Percentiles rank a stretch among this genome's conserved stretches.
These are phyloP conservation scores for Acanthurus lineatus DNA, from an alignment of 2,797 vertebrate genomes.

Conservation along the genomic window DNA sequence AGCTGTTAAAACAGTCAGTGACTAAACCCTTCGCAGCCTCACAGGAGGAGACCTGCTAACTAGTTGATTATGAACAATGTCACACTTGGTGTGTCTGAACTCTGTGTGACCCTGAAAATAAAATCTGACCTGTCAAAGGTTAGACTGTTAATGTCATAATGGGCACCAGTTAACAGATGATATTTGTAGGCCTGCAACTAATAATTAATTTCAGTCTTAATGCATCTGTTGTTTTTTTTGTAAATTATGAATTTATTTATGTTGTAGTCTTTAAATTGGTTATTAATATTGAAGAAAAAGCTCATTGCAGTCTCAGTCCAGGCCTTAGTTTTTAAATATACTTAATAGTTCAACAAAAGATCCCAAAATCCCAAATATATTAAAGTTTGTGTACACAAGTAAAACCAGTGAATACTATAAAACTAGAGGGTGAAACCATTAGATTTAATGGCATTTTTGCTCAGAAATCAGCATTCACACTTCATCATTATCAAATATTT, in stretches of 20 bases:
- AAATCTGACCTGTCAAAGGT: constrained; percentile 2
- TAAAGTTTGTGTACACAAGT: background rate
- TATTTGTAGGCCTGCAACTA: background rate
- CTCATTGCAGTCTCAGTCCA: too few relatives aligned
- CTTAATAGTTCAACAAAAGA: background rate
- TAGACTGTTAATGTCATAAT: background rate
- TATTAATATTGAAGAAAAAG: background rate
- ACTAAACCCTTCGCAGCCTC: constrained; percentile 30
- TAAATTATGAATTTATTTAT: background rate
- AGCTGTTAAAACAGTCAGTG: constrained; percentile 2
- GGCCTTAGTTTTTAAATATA: background rate
- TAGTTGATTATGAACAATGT: constrained; percentile 48
- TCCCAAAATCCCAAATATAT: background rate
- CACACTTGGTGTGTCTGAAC: constrained; percentile 18
- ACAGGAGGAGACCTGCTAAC: constrained; percentile 36
- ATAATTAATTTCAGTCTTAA: background rate
- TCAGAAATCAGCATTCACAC: background rate
- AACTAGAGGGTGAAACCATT: background rate
- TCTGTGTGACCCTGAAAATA: background rate
- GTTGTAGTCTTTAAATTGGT: background rate
- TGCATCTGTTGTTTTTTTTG: background rate
- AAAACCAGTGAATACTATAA: background rate
- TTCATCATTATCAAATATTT: too few relatives aligned
- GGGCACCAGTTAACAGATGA: background rate
- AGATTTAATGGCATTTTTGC: background rate